These are phyloP conservation scores for Pediacus dermestoides DNA, from an alignment of 2,888 invertebrate species.

Conservation along the genomic window DNA sequence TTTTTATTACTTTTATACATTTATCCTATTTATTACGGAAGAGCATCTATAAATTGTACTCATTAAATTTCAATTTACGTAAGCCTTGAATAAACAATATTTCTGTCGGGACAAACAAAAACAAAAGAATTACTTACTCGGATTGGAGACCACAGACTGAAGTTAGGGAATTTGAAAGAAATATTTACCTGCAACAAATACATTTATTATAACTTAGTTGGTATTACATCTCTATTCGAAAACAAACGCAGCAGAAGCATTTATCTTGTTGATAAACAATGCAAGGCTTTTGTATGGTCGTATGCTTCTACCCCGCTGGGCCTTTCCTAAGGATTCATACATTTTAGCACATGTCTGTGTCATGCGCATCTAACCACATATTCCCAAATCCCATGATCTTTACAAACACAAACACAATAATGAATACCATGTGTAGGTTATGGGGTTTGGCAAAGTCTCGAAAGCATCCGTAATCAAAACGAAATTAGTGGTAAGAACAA, in stretches of 20 bases:
- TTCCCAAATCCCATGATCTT: constrained; percentile 19
- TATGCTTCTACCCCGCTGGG: constrained; percentile 18
- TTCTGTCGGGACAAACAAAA: no score
- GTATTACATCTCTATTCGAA: constrained; percentile 9
- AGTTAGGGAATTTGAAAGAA: no score
- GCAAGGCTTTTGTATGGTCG: constrained; percentile 20
- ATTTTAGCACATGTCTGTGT: constrained; percentile 33
- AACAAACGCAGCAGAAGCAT: constrained; percentile 15
- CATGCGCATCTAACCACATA: constrained; percentile 26
- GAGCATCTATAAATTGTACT: no score
- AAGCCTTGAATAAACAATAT: no score
- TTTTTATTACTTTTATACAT: no score
- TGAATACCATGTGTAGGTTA: constrained; percentile 16
- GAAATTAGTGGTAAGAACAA: no score
- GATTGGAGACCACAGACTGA: no score
- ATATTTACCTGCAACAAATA: constrained; percentile 7
- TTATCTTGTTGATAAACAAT: constrained; percentile 29
- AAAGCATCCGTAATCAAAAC: no score
- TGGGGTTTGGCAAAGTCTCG: constrained; percentile 17
- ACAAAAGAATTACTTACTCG: no score
- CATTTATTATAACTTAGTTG: constrained; percentile 7
- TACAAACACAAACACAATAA: constrained; percentile 18
- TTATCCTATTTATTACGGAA: no score
- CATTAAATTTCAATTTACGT: no score
- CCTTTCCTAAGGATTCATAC: constrained; percentile 25